Evolutionary conservation across 2,888 invertebrate species (phyloP), one percentile per base, ranked within the genome.

Genomic region (Hoplodrina blanda): DNA sequence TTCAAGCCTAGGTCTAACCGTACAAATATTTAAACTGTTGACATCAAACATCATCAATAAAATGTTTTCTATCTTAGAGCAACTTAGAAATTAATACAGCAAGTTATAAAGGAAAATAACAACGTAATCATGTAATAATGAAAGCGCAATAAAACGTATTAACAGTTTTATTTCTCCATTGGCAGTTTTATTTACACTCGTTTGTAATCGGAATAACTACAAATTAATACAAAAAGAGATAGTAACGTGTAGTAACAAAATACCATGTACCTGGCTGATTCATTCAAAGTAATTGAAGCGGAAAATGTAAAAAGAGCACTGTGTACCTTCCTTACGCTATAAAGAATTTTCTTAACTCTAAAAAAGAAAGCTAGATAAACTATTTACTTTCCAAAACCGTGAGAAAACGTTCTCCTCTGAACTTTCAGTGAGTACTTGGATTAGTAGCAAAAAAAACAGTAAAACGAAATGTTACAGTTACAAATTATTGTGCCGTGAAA

Each of bases 401-500:
- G 95, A 92, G 95, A 95, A 94, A 93, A 89, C 84, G 87, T 87
- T 90, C 89, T 89, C 87, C 84, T 84, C 85, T 84, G 83, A 85
- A 86, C 84, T 87, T 86, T 85, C 85, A 88, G 86, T 82, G 83
- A 81, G 83, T 87, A 85, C 83, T 85, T 86, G 81, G 85, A 85
- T 69, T 71, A 78, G 67, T 81, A 78, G 84, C 82, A 87, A 86
- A 91, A 93, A 41, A 94, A 93, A 92, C 91, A 87, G 92, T 94
- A 92, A 91, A 91, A 83, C 88, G 87, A 91, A 90, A 86, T 85
- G 84, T 85, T 91, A 95, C 95, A 92, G 95, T 95, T 95, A 95
- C 88, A 92, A 95, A 92, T 94, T 94, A 95, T 92, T 94, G 94
- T 95, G 93, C 94, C 95, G 95, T 94, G 92, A 90, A 95, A 95